These are phyloP conservation scores for Crocodylus rhombifer DNA, from an alignment of 2,797 vertebrate species.

Conservation along the genomic window DNA sequence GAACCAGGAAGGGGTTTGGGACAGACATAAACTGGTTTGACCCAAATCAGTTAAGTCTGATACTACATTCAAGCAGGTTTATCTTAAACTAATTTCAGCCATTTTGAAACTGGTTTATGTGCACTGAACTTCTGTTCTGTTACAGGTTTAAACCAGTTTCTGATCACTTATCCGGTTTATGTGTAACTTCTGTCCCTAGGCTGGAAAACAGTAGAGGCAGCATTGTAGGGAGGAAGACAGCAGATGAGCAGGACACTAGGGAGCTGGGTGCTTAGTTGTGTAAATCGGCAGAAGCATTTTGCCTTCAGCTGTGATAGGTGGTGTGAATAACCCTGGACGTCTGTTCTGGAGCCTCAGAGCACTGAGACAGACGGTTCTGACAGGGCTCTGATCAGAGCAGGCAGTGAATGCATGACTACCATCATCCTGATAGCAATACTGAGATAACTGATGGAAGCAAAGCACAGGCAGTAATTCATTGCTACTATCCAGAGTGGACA, in stretches of 20 bases:
- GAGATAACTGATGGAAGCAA: too few relatives aligned
- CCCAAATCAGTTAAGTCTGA: too few relatives aligned
- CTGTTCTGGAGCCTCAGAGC: neutral
- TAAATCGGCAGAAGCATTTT: neutral
- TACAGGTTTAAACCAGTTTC: too few relatives aligned
- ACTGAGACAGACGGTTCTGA: constrained; percentile 4
- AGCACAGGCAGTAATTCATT: neutral
- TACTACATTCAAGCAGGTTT: too few relatives aligned
- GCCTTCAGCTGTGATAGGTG: neutral
- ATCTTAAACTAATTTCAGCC: too few relatives aligned
- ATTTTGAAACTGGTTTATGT: too few relatives aligned
- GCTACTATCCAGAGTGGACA: neutral
- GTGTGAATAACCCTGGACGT: neutral
- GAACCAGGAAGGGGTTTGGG: too few relatives aligned
- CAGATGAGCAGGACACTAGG: accelerated
- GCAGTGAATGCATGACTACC: neutral
- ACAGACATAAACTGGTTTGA: too few relatives aligned
- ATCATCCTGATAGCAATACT: neutral
- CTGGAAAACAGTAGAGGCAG: too few relatives aligned
- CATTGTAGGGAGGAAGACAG: neutral
- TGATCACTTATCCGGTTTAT: too few relatives aligned
- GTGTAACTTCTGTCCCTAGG: too few relatives aligned
- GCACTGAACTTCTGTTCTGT: too few relatives aligned
- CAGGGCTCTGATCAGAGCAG: neutral
- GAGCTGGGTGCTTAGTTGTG: neutral